Evolutionary conservation across 1,140 invertebrate genomes (phyloP).

Genomic region (Drosophila insularis): DNA sequence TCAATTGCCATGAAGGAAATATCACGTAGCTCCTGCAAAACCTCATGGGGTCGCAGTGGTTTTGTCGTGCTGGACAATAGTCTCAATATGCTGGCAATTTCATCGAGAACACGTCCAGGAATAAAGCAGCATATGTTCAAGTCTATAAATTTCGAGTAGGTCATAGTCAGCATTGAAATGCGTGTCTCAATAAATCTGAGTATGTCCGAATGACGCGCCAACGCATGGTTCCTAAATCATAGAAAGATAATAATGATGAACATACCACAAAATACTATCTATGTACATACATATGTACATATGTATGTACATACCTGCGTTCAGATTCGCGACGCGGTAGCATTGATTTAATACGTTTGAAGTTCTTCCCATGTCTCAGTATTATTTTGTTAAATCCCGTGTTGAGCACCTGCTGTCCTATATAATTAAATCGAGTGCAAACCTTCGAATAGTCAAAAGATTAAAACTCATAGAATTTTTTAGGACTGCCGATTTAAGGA

Average conservation of each 20-base stretch:
- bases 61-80: slow-evolving; percentile 87
- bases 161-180: slow-evolving; percentile 95
- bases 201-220: slow-evolving; percentile 94
- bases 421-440: slow-evolving; percentile 90
- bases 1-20: slow-evolving; percentile 98
- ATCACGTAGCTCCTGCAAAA: slow-evolving; percentile 93
- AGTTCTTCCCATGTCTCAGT: slow-evolving; percentile 88
- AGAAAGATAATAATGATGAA: background rate
- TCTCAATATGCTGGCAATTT: slow-evolving; percentile 89
- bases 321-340: slow-evolving; percentile 95
- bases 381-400: slow-evolving; percentile 92
- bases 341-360: slow-evolving; percentile 90
- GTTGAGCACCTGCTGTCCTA: slow-evolving; percentile 90
- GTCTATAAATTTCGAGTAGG: slow-evolving; percentile 88
- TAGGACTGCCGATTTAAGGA: background rate
- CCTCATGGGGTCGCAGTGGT: slow-evolving; percentile 91
- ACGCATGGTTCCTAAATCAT: slow-evolving; percentile 86
- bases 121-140: slow-evolving; percentile 92
- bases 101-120: slow-evolving; percentile 96
- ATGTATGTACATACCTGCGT: slow-evolving; percentile 85
- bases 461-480: slow-evolving; percentile 39
- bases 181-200: slow-evolving; percentile 94
- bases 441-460: slow-evolving; percentile 85
- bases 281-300: too few species aligned
- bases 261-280: slow-evolving; percentile 32